A percentile compares a stretch with the other conserved stretches of the same genome.
phyloP scores from a whole-genome alignment of 2,113 vertebrate species.

The Rhineura floridana region DNA sequence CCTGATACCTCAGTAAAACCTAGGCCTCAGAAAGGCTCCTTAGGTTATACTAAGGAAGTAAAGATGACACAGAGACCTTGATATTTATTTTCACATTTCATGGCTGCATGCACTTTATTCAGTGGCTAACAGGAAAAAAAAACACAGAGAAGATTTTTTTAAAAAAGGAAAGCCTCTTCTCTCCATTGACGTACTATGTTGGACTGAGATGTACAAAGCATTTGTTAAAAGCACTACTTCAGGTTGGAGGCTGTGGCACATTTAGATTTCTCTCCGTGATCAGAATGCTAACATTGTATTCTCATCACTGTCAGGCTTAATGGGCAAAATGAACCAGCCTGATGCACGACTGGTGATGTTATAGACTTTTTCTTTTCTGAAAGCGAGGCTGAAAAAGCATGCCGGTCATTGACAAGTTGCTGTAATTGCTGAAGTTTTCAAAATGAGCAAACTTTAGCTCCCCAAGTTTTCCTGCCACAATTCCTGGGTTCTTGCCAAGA shows the following conservation, averaged over 20 bases:
- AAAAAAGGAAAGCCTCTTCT: background rate
- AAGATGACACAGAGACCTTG: background rate
- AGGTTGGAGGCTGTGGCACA: background rate
- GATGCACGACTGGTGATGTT: background rate
- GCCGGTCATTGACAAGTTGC: background rate
- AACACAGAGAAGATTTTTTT: too few relatives aligned
- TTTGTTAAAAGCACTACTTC: background rate
- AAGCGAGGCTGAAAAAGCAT: background rate
- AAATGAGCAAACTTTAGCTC: background rate
- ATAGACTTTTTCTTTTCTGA: background rate
- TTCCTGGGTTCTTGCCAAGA: too few relatives aligned
- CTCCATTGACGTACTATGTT: background rate
- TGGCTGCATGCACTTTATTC: background rate
- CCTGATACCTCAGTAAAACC: background rate
- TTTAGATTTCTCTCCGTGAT: background rate
- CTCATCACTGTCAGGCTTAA: background rate
- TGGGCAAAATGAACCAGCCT: background rate
- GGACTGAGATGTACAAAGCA: background rate
- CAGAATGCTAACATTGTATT: background rate
- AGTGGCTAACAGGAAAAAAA: background rate
- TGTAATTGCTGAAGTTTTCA: background rate
- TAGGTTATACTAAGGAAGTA: background rate
- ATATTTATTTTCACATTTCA: constrained; percentile 2
- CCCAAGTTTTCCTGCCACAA: background rate
- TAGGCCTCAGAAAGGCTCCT: background rate